Conservation (phyloP, 1,140 invertebrate genomes). For the Ctenoplectra terminalis region DNA sequence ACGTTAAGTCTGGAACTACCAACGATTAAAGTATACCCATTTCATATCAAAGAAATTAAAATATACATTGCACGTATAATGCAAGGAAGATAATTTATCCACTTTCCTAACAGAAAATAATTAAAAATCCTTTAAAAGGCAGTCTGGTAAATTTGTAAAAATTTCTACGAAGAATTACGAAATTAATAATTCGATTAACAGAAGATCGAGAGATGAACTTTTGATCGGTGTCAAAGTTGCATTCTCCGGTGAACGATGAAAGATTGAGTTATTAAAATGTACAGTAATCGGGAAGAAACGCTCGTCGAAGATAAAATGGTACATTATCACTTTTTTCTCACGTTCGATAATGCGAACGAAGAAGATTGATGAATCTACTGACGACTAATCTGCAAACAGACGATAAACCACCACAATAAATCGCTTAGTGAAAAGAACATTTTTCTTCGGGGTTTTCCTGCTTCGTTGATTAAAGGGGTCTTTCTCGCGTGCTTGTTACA, state of each 20-base stretch:
- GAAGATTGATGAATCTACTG: background rate
- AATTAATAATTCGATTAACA: background rate
- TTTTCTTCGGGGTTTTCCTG: conserved; percentile 33
- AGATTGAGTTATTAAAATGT: background rate
- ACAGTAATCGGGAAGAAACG: background rate
- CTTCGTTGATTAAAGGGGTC: conserved; percentile 44
- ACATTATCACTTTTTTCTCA: background rate
- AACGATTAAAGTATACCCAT: no score
- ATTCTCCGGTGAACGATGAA: background rate
- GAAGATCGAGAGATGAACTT: background rate
- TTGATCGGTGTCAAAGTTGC: background rate
- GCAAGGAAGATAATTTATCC: no score
- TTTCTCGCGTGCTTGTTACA: conserved; percentile 32
- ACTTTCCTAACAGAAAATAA: no score
- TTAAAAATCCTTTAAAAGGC: no score
- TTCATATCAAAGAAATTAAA: no score
- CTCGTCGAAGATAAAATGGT: background rate
- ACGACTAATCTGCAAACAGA: background rate
- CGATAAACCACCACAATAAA: no score
- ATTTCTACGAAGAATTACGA: no score
- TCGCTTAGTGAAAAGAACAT: background rate
- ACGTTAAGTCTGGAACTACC: no score
- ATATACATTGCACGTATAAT: no score
- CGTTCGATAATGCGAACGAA: no score
- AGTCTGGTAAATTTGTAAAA: no score